phyloP scores from a whole-genome alignment of 2,888 invertebrate genomes.

The Drosophila anceps region DNA sequence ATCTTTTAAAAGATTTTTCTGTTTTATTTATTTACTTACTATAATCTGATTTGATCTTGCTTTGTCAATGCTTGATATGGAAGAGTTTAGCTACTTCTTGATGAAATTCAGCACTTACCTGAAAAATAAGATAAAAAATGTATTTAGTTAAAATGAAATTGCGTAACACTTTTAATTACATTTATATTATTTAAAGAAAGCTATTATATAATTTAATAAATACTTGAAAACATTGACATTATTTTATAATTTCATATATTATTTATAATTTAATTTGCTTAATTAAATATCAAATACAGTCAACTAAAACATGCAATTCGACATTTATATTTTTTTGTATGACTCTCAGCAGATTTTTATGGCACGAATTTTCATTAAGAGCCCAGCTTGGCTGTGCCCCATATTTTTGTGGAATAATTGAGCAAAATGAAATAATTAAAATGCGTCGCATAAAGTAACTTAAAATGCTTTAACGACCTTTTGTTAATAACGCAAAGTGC shows the following conservation, averaged over 20 bases:
- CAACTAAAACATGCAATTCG: conserved; percentile 27
- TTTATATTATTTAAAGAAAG: background rate
- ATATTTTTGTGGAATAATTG: conserved; percentile 63
- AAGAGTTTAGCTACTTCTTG: background rate
- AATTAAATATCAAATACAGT: conserved; percentile 4
- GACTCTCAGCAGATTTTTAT: conserved; percentile 14
- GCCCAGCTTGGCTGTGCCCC: conserved; percentile 31
- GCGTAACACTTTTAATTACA: too few relatives aligned
- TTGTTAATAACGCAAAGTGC: conserved; percentile 78
- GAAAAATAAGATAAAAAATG: conserved; percentile 30
- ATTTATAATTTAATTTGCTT: background rate
- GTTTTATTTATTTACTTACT: conserved; percentile 66
- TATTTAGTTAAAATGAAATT: background rate
- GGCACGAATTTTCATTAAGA: conserved; percentile 29
- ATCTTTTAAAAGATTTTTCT: conserved; percentile 19
- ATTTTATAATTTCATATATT: too few relatives aligned
- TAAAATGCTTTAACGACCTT: conserved; percentile 76
- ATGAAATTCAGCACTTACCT: conserved; percentile 59
- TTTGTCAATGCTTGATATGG: conserved; percentile 49
- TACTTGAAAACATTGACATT: too few relatives aligned
- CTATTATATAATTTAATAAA: too few relatives aligned
- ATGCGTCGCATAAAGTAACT: conserved; percentile 68
- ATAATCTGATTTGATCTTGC: conserved; percentile 46
- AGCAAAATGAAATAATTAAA: conserved; percentile 76
- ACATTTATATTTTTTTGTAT: background rate